A percentile compares a stretch with the other conserved stretches of the same genome.
phyloP scores from a whole-genome alignment of 2,797 vertebrate genomes.

The Gymnoscopelus braueri region DNA sequence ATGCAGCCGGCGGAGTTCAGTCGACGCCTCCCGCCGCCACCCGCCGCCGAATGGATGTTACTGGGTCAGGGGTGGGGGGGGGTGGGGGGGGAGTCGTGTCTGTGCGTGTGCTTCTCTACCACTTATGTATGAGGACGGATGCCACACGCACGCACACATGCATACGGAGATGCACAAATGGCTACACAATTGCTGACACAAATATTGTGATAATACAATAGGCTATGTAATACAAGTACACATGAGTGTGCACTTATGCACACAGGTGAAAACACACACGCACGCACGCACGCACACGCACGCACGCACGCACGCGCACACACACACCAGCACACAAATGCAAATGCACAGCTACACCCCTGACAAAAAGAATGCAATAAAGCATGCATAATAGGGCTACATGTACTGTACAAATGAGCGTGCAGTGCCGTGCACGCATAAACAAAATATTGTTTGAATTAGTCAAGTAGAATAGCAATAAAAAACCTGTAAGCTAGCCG shows the following conservation, averaged over 20 bases:
- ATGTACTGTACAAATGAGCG: too few species aligned
- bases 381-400: neutral
- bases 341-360: neutral
- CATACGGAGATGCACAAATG: slow-evolving; percentile 1
- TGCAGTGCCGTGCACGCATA: too few species aligned
- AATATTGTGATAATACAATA: too few species aligned
- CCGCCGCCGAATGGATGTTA: slow-evolving; percentile 67
- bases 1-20: slow-evolving; percentile 62
- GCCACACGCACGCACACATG: slow-evolving; percentile 23
- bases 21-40: slow-evolving; percentile 40
- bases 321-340: neutral
- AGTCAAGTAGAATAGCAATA: too few species aligned
- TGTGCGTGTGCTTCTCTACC: too few species aligned
- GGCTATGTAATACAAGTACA: neutral
- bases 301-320: neutral
- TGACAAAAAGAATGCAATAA: neutral
- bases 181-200: too few species aligned
- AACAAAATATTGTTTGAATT: too few species aligned
- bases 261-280: slow-evolving; percentile 4
- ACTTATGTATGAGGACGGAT: too few species aligned
- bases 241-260: neutral
- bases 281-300: slow-evolving; percentile 33
- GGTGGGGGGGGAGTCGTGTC: too few species aligned
- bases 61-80: slow-evolving; percentile 56
- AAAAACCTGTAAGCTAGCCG: neutral